phyloP scores from a whole-genome alignment of 2,888 invertebrate genomes.

The Eupithecia subumbrata region DNA sequence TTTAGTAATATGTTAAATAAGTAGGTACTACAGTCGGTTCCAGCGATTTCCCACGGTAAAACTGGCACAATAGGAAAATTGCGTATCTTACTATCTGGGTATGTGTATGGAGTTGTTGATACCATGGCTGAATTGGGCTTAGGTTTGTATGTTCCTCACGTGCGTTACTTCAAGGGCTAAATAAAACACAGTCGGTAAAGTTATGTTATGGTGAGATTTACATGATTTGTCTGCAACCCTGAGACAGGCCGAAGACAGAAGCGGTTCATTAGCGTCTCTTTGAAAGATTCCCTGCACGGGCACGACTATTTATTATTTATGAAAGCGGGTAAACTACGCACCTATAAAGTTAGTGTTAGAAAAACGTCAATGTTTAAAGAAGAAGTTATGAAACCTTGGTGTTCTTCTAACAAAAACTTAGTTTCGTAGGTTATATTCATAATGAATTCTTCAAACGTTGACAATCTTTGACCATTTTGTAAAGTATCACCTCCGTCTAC shows the following conservation, averaged over 20 bases:
- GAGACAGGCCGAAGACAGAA: no score
- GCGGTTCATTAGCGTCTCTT: no score
- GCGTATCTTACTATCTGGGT: slow-evolving; percentile 49
- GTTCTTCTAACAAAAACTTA: no score
- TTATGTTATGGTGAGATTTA: background rate
- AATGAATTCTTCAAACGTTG: no score
- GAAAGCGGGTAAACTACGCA: no score
- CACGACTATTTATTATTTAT: no score
- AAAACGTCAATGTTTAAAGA: no score
- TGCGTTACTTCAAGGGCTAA: background rate
- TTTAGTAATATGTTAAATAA: slow-evolving; percentile 47
- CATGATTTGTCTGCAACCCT: background rate
- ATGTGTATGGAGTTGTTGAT: slow-evolving; percentile 48
- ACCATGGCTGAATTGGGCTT: slow-evolving; percentile 15
- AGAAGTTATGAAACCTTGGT: no score
- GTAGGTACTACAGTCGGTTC: slow-evolving; percentile 40
- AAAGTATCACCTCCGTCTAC: background rate
- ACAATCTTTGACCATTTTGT: background rate
- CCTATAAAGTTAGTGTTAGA: no score
- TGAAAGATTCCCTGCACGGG: no score
- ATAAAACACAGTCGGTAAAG: background rate
- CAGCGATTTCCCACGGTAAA: slow-evolving; percentile 64
- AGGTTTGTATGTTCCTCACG: slow-evolving; percentile 7
- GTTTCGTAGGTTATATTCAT: no score
- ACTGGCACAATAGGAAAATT: slow-evolving; percentile 72